These are phyloP conservation scores for Melinaea menophilus DNA, from an alignment of 2,888 invertebrate genomes.

Conservation along the genomic window DNA sequence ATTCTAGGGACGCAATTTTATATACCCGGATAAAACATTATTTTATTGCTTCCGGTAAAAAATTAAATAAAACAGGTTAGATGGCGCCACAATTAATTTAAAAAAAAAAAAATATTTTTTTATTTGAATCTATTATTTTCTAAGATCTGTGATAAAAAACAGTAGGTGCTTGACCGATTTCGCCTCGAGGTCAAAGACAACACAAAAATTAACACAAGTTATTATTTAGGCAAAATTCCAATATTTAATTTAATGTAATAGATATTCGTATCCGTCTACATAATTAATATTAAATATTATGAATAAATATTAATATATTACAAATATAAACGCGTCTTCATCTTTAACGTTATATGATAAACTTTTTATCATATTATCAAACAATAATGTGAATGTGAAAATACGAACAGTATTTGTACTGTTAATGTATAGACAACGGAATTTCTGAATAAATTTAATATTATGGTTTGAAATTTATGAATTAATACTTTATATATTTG, in stretches of 20 bases:
- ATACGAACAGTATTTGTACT: conserved; percentile 5
- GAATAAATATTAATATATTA: too few species aligned
- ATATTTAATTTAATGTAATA: too few species aligned
- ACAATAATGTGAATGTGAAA: conserved; percentile 23
- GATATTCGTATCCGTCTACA: too few species aligned
- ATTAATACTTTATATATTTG: too few species aligned
- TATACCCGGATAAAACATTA: too few species aligned
- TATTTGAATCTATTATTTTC: background rate
- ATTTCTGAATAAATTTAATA: background rate
- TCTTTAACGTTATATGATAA: background rate
- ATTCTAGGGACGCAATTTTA: background rate
- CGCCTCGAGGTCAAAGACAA: background rate
- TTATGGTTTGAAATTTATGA: background rate
- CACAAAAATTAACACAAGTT: too few species aligned
- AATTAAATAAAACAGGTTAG: background rate
- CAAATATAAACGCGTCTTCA: too few species aligned
- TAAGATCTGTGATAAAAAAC: too few species aligned
- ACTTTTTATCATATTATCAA: background rate
- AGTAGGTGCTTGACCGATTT: conserved; percentile 1
- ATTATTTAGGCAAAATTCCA: too few species aligned
- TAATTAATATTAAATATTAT: too few species aligned
- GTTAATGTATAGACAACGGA: conserved; percentile 7
- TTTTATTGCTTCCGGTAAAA: too few species aligned
- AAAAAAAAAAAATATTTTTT: too few species aligned
- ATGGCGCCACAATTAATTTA: background rate